These are phyloP conservation scores for Nephrotoma appendiculata DNA, from an alignment of 2,888 invertebrate genomes.

Conservation along the genomic window DNA sequence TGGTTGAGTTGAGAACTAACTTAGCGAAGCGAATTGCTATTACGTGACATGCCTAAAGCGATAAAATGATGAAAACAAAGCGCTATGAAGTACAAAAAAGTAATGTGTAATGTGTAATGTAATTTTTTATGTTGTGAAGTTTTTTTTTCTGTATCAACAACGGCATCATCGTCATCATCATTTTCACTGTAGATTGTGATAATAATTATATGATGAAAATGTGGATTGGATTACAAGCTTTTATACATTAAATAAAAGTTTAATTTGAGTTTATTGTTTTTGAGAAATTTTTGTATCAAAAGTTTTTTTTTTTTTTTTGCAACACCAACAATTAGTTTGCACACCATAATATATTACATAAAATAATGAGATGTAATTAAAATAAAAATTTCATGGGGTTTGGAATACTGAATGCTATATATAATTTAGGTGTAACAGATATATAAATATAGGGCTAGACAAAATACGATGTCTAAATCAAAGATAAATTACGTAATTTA, in stretches of 20 bases:
- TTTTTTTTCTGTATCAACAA: neutral
- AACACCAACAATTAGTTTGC: neutral
- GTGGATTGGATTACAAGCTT: neutral
- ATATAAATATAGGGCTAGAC: neutral
- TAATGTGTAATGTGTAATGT: neutral
- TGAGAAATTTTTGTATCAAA: neutral
- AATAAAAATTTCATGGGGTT: neutral
- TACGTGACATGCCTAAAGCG: conserved; percentile 3
- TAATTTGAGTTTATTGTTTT: neutral
- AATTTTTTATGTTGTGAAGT: neutral
- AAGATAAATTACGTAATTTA: neutral
- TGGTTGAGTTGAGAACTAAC: neutral
- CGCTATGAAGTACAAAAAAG: neutral
- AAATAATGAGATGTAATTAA: neutral
- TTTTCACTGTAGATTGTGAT: neutral
- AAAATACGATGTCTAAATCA: neutral
- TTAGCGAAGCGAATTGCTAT: conserved; percentile 1
- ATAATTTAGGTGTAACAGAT: neutral
- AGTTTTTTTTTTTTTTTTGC: neutral
- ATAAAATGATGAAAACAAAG: neutral
- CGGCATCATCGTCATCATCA: neutral
- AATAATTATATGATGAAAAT: neutral
- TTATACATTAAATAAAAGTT: neutral
- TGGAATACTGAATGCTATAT: neutral
- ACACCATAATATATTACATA: neutral